phyloP scores from a whole-genome alignment of 2,797 vertebrate species.

The Hirundo rustica region DNA sequence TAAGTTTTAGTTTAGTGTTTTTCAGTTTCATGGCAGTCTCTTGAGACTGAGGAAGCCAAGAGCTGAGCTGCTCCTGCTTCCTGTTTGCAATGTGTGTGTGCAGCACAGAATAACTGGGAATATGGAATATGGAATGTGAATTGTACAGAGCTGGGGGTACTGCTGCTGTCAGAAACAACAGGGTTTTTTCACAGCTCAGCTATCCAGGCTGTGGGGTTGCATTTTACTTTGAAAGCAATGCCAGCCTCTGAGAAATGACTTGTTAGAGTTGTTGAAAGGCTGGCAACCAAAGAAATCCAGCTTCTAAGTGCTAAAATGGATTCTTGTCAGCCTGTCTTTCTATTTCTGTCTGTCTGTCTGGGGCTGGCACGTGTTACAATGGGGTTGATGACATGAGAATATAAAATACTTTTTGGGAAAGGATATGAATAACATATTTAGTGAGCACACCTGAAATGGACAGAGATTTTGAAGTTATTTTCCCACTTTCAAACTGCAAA shows the following conservation, averaged over 20 bases:
- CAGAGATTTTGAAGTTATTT: not conserved
- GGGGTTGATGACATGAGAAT: not conserved
- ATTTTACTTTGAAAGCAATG: not conserved
- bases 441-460: not conserved
- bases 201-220: not conserved
- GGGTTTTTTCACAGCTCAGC: not conserved
- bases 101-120: not conserved
- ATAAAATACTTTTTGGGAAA: not conserved
- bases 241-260: not conserved
- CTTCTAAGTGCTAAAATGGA: not conserved
- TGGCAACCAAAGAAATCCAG: not conserved
- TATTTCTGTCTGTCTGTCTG: not conserved
- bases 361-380: not conserved
- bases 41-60: constrained; percentile 3
- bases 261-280: not conserved
- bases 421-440: not conserved
- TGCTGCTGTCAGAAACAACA: not conserved
- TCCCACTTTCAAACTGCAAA: not conserved
- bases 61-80: constrained; percentile 20
- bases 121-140: not conserved
- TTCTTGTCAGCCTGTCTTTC: not conserved
- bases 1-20: constrained; percentile 47
- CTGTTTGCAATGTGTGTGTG: not conserved
- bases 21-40: constrained; percentile 33
- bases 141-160: not conserved